A percentile compares a stretch with the other conserved stretches of the same genome.
These are phyloP conservation scores for Drosophila mettleri DNA, from an alignment of 2,888 invertebrate species.

Conservation along the genomic window DNA sequence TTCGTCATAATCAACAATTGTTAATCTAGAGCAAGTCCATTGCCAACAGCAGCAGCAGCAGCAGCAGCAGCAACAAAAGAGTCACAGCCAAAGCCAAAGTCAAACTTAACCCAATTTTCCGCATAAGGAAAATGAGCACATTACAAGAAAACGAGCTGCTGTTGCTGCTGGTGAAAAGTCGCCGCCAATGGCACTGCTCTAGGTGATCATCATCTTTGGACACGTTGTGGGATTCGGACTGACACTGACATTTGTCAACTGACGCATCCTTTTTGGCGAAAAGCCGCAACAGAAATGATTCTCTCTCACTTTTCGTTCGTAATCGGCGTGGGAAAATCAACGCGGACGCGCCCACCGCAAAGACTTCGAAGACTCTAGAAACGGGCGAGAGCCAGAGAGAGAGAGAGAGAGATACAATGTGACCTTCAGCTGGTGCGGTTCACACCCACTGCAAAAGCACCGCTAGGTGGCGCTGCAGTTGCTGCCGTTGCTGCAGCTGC, in stretches of 20 bases:
- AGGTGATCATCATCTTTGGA: conserved; percentile 52
- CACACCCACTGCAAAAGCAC: conserved; percentile 55
- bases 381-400: background rate
- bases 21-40: conserved; percentile 67
- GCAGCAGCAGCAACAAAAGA: conserved; percentile 2
- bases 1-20: conserved; percentile 32
- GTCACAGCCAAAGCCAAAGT: conserved; percentile 38
- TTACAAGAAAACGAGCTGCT: conserved; percentile 60
- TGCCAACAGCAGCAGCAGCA: conserved; percentile 39
- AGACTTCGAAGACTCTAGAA: background rate
- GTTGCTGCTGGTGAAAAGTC: conserved; percentile 44
- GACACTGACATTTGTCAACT: conserved; percentile 71
- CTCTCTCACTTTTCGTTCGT: conserved; percentile 39
- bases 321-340: conserved; percentile 63
- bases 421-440: conserved; percentile 60
- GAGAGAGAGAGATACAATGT: background rate
- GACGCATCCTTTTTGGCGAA: conserved; percentile 62
- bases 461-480: conserved; percentile 68
- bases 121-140: conserved; percentile 81
- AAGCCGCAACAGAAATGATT: conserved; percentile 13
- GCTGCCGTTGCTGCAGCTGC: conserved; percentile 53
- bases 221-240: conserved; percentile 67
- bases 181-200: conserved; percentile 11
- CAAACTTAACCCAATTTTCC: conserved; percentile 78
- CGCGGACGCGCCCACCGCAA: conserved; percentile 13